Evolutionary conservation across 1,140 invertebrate genomes (phyloP).

Genomic region (Drosophila ironensis): DNA sequence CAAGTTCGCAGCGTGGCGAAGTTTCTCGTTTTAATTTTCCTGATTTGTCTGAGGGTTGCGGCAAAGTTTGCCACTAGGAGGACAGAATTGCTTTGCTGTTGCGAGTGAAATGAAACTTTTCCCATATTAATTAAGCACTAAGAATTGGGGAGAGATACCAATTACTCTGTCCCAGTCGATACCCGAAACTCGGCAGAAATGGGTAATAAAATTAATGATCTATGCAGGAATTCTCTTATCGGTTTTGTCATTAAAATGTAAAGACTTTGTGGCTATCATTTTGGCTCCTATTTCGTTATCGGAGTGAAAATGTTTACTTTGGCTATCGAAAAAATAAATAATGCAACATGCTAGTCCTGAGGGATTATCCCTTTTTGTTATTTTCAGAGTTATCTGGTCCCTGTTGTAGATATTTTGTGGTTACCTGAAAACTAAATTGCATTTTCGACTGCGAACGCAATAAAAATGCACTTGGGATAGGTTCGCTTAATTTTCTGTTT

Average conservation of each 20-base stretch:
- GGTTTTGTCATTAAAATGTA: too few species aligned
- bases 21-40: slow-evolving; percentile 35
- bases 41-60: slow-evolving; percentile 4
- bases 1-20: slow-evolving; percentile 31
- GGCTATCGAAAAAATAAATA: too few species aligned
- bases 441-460: slow-evolving; percentile 28
- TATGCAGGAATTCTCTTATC: too few species aligned
- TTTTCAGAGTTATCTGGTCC: background rate
- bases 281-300: too few species aligned
- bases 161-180: too few species aligned
- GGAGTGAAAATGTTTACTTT: background rate
- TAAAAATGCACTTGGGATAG: slow-evolving; percentile 52
- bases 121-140: slow-evolving; percentile 18
- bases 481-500: slow-evolving; percentile 35
- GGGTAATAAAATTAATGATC: too few species aligned
- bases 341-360: too few species aligned
- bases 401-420: background rate
- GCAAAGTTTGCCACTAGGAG: background rate
- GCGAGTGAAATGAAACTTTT: slow-evolving; percentile 24
- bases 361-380: too few species aligned
- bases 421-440: slow-evolving; percentile 31
- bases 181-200: too few species aligned
- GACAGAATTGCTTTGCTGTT: background rate
- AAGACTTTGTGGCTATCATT: too few species aligned
- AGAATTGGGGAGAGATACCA: too few species aligned